Conservation (phyloP, 1,140 invertebrate species). For the Panagrolaimus sp. region DNA sequence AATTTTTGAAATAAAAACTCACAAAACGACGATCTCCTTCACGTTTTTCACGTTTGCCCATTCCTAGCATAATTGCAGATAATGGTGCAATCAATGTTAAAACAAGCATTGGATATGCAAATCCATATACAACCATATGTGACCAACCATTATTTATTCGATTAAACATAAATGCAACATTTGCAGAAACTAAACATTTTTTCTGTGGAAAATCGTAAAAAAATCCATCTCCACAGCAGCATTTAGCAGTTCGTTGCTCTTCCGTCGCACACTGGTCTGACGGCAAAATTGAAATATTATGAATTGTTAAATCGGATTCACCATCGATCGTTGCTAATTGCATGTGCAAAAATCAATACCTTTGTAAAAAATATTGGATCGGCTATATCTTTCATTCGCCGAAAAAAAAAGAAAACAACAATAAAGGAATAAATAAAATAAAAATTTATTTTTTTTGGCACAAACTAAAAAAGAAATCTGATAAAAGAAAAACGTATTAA, state of each 20-base stretch:
- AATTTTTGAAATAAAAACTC: conserved; percentile 23
- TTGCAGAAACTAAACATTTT: conserved; percentile 51
- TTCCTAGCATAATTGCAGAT: conserved; percentile 54
- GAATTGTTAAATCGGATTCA: conserved; percentile 56
- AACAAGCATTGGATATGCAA: conserved; percentile 56
- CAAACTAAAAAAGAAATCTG: too few species aligned
- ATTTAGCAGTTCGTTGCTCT: conserved; percentile 57
- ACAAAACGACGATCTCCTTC: conserved; percentile 56
- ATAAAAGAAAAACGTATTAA: too few species aligned
- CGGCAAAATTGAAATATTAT: conserved; percentile 57
- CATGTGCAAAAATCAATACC: conserved; percentile 13
- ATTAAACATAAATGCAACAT: conserved; percentile 56
- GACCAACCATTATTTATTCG: conserved; percentile 44
- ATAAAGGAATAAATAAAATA: too few species aligned
- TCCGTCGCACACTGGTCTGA: conserved; percentile 58
- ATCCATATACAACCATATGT: conserved; percentile 53
- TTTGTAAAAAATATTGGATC: background rate
- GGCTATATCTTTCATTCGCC: conserved; percentile 16
- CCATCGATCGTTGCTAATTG: conserved; percentile 44
- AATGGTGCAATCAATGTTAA: conserved; percentile 52
- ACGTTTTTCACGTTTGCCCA: conserved; percentile 57
- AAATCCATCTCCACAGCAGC: conserved; percentile 55
- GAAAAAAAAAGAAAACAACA: background rate
- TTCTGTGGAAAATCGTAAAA: conserved; percentile 40
- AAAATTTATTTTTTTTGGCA: too few species aligned